phyloP scores from a whole-genome alignment of 2,113 vertebrate species.

The Lycocorax pyrrhopterus region DNA sequence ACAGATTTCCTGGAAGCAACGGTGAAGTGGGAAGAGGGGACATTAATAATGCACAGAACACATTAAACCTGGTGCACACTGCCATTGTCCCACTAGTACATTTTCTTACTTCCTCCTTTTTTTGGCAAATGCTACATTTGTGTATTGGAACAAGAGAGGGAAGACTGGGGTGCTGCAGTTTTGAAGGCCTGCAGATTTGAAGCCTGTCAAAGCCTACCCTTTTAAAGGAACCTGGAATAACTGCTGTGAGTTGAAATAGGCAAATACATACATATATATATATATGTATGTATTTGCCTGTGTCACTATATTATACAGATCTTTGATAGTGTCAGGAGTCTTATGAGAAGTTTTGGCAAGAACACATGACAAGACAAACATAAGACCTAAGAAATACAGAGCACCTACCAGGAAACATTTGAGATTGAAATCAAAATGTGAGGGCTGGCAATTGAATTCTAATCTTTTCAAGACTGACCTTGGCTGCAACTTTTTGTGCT shows the following conservation, averaged over 20 bases:
- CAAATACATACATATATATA: no score
- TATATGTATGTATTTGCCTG: background rate
- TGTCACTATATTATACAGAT: background rate
- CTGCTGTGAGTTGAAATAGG: background rate
- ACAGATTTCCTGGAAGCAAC: background rate
- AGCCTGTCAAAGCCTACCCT: background rate
- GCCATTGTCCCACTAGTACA: background rate
- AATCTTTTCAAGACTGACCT: background rate
- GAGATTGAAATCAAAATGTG: background rate
- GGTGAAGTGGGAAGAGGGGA: background rate
- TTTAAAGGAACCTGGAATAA: background rate
- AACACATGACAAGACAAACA: background rate
- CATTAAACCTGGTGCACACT: background rate
- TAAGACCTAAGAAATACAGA: background rate
- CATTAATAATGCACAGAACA: background rate
- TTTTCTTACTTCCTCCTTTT: background rate
- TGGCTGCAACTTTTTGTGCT: background rate
- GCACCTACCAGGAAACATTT: background rate
- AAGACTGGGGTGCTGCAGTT: background rate
- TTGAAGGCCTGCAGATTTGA: background rate
- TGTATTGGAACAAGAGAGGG: background rate
- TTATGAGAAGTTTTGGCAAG: background rate
- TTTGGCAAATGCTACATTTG: background rate
- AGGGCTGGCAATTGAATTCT: background rate
- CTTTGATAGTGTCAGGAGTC: background rate